phyloP scores from a whole-genome alignment of 2,113 vertebrate genomes.

The Platysteira castanea region DNA sequence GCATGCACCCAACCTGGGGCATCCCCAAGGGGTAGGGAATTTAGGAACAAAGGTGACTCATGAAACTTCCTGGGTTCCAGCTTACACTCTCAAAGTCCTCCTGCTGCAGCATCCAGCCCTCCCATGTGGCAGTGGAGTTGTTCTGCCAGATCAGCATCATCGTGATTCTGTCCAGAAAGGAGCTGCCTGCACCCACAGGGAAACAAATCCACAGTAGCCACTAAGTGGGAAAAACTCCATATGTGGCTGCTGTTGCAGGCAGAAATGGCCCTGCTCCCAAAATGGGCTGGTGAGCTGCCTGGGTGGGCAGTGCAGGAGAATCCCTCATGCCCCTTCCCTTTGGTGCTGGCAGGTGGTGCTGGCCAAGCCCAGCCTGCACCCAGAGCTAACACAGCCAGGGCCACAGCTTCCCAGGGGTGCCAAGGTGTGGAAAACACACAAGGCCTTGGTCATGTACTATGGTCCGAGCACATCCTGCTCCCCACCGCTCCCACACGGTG shows the following conservation, averaged over 20 bases:
- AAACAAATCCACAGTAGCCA: not conserved
- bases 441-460: not conserved
- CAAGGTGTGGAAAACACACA: not conserved
- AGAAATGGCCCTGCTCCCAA: not conserved
- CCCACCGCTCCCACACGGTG: accelerated
- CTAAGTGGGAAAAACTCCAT: accelerated
- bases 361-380: not conserved
- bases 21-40: not conserved
- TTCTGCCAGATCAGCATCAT: not conserved
- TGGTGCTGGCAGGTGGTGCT: not conserved
- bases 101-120: not conserved
- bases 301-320: not conserved
- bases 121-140: not conserved
- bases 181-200: not conserved
- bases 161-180: not conserved
- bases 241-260: not conserved
- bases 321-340: accelerated
- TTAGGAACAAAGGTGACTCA: not conserved
- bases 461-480: not conserved
- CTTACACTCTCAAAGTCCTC: not conserved
- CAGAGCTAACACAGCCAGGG: not conserved
- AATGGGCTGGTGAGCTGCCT: not conserved
- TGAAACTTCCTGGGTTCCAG: not conserved
- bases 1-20: not conserved
- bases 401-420: not conserved